These are phyloP conservation scores for Phorcus lineatus DNA, from an alignment of 2,888 invertebrate species.

Conservation along the genomic window DNA sequence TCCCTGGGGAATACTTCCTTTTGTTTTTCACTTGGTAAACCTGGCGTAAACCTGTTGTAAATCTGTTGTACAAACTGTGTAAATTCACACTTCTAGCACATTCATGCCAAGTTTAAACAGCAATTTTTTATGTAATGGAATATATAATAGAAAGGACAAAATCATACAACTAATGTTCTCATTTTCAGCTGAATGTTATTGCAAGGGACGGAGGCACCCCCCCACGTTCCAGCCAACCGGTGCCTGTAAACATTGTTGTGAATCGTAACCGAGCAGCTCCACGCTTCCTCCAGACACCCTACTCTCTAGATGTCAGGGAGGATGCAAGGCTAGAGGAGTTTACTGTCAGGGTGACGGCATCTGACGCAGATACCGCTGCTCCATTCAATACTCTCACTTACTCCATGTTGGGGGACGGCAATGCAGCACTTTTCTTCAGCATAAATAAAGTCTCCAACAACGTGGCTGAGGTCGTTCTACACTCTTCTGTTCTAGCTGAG, in stretches of 20 bases:
- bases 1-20: no score
- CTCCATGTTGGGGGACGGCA: conserved; percentile 47
- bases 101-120: no score
- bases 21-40: no score
- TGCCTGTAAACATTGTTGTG: conserved; percentile 49
- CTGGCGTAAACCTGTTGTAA: no score
- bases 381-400: conserved; percentile 62
- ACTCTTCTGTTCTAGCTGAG: conserved; percentile 32
- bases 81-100: no score
- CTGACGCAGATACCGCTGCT: conserved; percentile 44
- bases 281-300: conserved; percentile 33
- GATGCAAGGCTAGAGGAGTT: neutral
- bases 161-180: no score
- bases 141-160: no score
- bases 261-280: conserved; percentile 53
- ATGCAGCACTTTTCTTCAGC: conserved; percentile 42
- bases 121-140: no score
- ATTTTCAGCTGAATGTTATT: conserved; percentile 54
- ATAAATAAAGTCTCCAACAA: conserved; percentile 38
- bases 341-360: conserved; percentile 39
- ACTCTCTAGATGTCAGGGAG: conserved; percentile 34
- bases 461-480: conserved; percentile 42
- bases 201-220: conserved; percentile 65
- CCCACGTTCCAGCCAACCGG: conserved; percentile 37
- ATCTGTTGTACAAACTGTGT: no score